These are phyloP conservation scores for Tilapia sparmanii DNA, from an alignment of 2,113 vertebrate species.

Conservation along the genomic window DNA sequence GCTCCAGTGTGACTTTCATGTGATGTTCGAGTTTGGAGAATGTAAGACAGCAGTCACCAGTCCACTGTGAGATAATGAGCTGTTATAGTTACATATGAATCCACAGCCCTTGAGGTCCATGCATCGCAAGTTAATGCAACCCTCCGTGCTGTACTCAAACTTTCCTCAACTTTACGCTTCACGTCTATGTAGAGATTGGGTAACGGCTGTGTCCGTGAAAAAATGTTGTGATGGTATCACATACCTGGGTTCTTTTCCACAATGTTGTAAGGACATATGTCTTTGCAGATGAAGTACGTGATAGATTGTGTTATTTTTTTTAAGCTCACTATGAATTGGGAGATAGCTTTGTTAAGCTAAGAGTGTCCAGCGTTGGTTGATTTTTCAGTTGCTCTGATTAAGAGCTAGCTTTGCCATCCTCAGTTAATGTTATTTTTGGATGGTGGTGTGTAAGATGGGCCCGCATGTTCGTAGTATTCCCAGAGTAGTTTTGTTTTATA, in stretches of 20 bases:
- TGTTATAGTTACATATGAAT: background rate
- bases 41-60: background rate
- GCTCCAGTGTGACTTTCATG: background rate
- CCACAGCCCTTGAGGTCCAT: accelerated
- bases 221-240: background rate
- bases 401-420: accelerated
- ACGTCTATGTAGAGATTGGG: background rate
- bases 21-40: accelerated
- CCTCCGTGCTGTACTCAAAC: background rate
- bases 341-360: background rate
- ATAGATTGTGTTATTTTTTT: background rate
- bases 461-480: background rate
- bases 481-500: background rate
- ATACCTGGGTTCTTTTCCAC: background rate
- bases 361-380: no score
- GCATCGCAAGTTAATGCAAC: background rate
- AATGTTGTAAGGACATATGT: background rate
- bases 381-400: no score
- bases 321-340: accelerated
- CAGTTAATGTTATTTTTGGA: background rate
- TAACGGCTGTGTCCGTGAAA: accelerated
- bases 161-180: background rate
- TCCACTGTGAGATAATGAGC: background rate
- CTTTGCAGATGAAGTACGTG: background rate
- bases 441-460: background rate